Conservation (phyloP, 2,113 vertebrate species). For the Macroglossus sobrinus region DNA sequence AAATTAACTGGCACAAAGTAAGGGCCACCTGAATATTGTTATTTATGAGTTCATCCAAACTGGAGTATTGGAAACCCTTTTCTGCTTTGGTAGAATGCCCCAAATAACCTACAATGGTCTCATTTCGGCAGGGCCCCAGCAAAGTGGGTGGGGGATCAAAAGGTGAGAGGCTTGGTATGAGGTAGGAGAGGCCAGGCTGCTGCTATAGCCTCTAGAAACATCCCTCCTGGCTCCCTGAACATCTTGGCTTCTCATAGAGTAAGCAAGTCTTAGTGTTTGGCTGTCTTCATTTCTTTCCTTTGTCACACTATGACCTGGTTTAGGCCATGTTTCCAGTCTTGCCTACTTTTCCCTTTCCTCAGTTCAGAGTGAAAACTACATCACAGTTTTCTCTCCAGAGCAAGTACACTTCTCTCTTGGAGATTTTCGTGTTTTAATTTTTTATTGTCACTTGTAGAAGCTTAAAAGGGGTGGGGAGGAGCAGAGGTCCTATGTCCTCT, state of each 20-base stretch:
- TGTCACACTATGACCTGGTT: background rate
- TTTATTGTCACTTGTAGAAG: background rate
- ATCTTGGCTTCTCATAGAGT: background rate
- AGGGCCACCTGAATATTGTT: background rate
- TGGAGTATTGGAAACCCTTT: background rate
- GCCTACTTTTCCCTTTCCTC: background rate
- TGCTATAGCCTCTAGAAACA: background rate
- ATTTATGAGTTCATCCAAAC: background rate
- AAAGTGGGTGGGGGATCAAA: no score
- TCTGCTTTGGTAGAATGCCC: background rate
- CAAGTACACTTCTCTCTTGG: background rate
- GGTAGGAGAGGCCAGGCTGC: background rate
- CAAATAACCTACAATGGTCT: background rate
- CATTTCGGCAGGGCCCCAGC: background rate
- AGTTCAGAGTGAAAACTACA: background rate
- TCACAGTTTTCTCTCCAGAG: background rate
- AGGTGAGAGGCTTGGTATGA: background rate
- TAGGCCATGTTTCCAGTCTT: background rate
- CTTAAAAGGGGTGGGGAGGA: background rate
- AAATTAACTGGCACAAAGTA: background rate
- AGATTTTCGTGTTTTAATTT: background rate
- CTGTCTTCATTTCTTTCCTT: background rate
- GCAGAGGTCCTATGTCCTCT: background rate
- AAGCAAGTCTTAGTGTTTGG: background rate
- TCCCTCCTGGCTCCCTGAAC: background rate